phyloP scores from a whole-genome alignment of 2,888 invertebrate genomes.

The Caenorhabditis imperialis region DNA sequence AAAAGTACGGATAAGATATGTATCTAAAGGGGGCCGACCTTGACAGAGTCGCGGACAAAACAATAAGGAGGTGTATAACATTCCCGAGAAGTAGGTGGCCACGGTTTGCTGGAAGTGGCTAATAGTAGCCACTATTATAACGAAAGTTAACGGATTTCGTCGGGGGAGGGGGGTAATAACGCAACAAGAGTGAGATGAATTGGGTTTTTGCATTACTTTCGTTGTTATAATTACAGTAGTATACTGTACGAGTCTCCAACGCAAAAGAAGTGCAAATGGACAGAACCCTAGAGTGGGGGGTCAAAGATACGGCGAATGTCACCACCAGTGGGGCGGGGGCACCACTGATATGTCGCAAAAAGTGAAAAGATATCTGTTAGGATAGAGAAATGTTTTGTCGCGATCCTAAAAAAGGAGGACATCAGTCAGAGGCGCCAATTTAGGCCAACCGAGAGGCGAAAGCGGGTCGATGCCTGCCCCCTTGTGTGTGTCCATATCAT shows the following conservation, averaged over 20 bases:
- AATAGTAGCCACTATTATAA: no score
- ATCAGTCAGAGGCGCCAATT: conserved; percentile 23
- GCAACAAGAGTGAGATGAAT: no score
- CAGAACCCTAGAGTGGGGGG: conserved; percentile 2
- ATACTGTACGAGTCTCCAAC: no score
- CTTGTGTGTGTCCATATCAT: background rate
- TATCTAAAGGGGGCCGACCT: conserved; percentile 20
- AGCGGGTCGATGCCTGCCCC: background rate
- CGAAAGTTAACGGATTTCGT: conserved; percentile 50
- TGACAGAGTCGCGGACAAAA: no score
- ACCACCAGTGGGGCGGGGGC: conserved; percentile 35
- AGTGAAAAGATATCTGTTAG: conserved; percentile 20
- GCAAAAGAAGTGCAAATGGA: no score
- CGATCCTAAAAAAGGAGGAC: conserved; percentile 41
- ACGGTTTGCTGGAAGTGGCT: no score
- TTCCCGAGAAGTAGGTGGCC: no score
- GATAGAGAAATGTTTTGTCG: background rate
- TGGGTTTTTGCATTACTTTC: no score
- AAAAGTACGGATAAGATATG: conserved; percentile 35
- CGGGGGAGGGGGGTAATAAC: no score
- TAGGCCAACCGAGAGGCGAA: conserved; percentile 30
- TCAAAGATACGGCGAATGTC: conserved; percentile 47
- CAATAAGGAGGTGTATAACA: no score
- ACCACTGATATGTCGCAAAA: conserved; percentile 3
- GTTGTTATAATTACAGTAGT: no score